Percentiles rank a stretch among this genome's conserved stretches.
Evolutionary conservation across 2,888 invertebrate species (phyloP).

Genomic region (Eupeodes luniger): DNA sequence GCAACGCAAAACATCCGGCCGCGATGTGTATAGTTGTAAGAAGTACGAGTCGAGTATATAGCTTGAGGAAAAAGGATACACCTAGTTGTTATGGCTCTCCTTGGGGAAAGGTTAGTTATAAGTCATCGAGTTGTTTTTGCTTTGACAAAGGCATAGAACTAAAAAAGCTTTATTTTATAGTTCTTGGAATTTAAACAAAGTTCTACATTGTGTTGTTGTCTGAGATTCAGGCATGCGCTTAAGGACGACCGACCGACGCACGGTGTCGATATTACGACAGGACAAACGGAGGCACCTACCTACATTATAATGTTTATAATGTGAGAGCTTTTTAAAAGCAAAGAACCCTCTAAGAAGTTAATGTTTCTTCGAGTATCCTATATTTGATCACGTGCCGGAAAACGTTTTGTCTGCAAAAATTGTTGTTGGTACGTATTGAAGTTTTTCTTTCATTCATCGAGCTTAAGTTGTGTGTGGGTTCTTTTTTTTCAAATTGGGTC

Average conservation of each 20-base stretch:
- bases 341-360: slow-evolving; percentile 26
- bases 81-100: slow-evolving; percentile 65
- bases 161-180: neutral
- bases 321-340: slow-evolving; percentile 44
- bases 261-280: neutral
- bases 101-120: slow-evolving; percentile 69
- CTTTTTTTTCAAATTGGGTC: slow-evolving; percentile 56
- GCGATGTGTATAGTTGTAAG: slow-evolving; percentile 21
- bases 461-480: neutral
- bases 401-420: slow-evolving; percentile 67
- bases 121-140: slow-evolving; percentile 44
- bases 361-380: slow-evolving; percentile 38
- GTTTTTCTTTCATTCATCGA: slow-evolving; percentile 20
- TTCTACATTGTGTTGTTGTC: slow-evolving; percentile 18
- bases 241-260: neutral
- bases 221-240: slow-evolving; percentile 64
- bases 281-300: neutral
- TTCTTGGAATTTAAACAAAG: slow-evolving; percentile 3
- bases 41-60: neutral
- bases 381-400: slow-evolving; percentile 64
- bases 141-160: slow-evolving; percentile 31
- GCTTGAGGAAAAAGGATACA: slow-evolving; percentile 55
- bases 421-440: neutral
- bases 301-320: neutral
- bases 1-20: slow-evolving; percentile 74